Evolutionary conservation across 2,888 invertebrate genomes (phyloP).

Genomic region (Apamea crenata): DNA sequence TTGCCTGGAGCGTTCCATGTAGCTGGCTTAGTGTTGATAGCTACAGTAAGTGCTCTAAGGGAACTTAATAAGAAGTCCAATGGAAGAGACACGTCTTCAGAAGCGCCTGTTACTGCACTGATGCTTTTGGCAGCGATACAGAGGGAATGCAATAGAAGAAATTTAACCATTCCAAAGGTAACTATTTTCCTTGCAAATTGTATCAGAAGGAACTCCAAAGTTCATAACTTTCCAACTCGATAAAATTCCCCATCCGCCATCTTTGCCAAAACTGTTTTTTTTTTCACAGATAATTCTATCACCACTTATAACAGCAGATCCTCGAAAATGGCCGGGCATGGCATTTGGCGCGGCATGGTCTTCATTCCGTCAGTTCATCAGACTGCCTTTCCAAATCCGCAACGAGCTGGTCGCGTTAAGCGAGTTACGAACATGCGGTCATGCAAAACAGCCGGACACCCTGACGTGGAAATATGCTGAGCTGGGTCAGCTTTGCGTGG

Average conservation of each 20-base stretch:
- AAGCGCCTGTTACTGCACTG: conserved; percentile 84
- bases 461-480: conserved; percentile 86
- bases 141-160: conserved; percentile 83
- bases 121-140: conserved; percentile 84
- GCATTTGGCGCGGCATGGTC: conserved; percentile 72
- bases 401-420: conserved; percentile 82
- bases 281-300: conserved; percentile 82
- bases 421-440: conserved; percentile 79
- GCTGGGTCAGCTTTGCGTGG: conserved; percentile 80
- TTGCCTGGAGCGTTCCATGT: conserved; percentile 91
- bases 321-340: conserved; percentile 85
- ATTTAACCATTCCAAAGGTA: conserved; percentile 85
- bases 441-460: conserved; percentile 79
- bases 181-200: background rate
- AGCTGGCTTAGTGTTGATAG: conserved; percentile 91
- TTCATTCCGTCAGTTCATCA: conserved; percentile 74
- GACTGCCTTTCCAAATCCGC: conserved; percentile 77
- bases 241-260: background rate
- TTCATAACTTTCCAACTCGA: no score
- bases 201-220: no score
- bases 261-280: background rate
- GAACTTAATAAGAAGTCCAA: conserved; percentile 90
- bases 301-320: conserved; percentile 84
- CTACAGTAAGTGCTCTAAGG: conserved; percentile 91
- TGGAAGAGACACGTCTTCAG: conserved; percentile 77